Evolutionary conservation across 2,113 vertebrate species (phyloP).

Genomic region (Ceuthmochares aereus): DNA sequence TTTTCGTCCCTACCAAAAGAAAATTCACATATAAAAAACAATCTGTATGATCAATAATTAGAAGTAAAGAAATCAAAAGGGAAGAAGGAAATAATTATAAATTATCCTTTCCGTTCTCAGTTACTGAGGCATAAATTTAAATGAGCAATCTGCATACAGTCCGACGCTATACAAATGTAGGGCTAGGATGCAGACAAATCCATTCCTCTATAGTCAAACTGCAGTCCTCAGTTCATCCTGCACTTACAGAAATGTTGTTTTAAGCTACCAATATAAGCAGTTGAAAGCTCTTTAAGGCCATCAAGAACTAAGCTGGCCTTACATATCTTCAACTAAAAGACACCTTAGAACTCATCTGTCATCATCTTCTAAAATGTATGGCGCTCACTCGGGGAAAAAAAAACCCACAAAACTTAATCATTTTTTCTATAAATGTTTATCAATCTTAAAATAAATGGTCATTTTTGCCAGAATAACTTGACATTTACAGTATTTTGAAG

Average conservation of each 20-base stretch:
- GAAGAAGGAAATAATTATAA: background rate
- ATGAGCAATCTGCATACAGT: accelerated
- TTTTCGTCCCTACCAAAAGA: background rate
- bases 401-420: background rate
- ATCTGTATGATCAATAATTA: background rate
- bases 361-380: background rate
- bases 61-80: background rate
- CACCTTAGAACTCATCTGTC: background rate
- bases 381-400: background rate
- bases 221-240: background rate
- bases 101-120: background rate
- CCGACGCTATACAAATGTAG: background rate
- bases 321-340: background rate
- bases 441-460: background rate
- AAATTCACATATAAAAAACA: background rate
- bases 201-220: background rate
- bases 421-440: background rate
- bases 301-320: background rate
- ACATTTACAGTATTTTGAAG: background rate
- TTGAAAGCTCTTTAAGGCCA: background rate
- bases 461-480: background rate
- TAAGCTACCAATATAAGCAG: background rate
- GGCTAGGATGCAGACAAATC: background rate
- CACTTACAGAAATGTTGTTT: background rate
- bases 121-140: background rate